These are phyloP conservation scores for Falco columbarius DNA, from an alignment of 2,797 vertebrate genomes.

Conservation along the genomic window DNA sequence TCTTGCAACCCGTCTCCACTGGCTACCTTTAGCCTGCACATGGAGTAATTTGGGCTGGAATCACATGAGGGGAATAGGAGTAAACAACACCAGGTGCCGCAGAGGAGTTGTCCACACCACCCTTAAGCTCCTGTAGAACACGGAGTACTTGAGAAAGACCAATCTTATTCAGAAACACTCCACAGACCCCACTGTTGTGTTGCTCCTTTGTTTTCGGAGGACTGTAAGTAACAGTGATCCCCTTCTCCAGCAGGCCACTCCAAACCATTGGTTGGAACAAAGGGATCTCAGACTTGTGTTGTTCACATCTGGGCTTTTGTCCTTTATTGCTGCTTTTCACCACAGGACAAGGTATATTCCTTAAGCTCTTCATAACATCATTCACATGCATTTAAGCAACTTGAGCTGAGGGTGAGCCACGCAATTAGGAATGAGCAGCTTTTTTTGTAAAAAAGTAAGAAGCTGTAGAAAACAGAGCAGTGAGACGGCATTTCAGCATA, in stretches of 20 bases:
- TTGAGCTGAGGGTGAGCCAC: background rate
- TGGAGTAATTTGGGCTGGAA: background rate
- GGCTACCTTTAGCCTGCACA: background rate
- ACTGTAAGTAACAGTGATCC: background rate
- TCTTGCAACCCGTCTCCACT: background rate
- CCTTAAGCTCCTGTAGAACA: background rate
- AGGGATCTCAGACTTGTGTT: background rate
- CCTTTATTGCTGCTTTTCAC: background rate
- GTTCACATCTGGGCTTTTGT: background rate
- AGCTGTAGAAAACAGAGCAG: background rate
- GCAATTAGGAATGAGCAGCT: background rate
- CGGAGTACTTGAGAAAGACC: background rate
- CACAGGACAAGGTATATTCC: accelerated
- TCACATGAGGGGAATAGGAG: background rate
- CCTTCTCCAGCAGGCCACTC: background rate
- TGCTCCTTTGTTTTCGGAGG: background rate
- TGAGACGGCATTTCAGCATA: background rate
- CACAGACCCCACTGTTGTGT: background rate
- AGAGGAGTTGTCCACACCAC: background rate
- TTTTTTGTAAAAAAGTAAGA: background rate
- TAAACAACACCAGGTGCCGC: background rate
- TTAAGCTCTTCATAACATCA: background rate
- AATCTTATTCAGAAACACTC: background rate
- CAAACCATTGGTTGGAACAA: background rate
- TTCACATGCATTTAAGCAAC: background rate